These are phyloP conservation scores for Drosophila repletoides DNA, from an alignment of 1,140 invertebrate species.

Conservation along the genomic window DNA sequence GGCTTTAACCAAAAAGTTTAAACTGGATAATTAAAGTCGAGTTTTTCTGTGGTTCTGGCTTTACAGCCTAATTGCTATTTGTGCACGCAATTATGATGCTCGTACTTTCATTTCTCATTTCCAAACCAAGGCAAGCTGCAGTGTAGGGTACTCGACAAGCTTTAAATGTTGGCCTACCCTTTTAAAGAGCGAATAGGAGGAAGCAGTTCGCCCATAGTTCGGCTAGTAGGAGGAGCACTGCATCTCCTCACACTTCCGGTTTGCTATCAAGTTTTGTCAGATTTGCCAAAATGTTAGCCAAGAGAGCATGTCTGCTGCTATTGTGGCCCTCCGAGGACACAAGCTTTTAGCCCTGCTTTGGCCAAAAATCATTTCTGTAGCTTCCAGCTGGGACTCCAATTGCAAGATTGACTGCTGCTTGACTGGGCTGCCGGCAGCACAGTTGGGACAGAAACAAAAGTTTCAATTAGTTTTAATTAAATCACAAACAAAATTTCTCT, in stretches of 20 bases:
- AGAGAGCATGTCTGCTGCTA: conserved; percentile 50
- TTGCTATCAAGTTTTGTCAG: conserved; percentile 37
- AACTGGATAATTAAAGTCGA: neutral
- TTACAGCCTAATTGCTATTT: conserved; percentile 57
- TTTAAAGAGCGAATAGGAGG: conserved; percentile 24
- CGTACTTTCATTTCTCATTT: conserved; percentile 66
- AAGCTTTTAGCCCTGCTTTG: neutral
- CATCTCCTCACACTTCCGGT: conserved; percentile 7
- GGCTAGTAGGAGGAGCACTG: neutral
- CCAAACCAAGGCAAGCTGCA: conserved; percentile 9
- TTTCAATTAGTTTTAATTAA: conserved; percentile 80
- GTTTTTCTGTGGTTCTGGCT: conserved; percentile 3
- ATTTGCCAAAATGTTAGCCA: conserved; percentile 61
- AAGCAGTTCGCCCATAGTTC: neutral
- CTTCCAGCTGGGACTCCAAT: conserved; percentile 54
- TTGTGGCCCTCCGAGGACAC: conserved; percentile 17
- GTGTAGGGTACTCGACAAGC: no score
- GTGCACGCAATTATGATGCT: conserved; percentile 33
- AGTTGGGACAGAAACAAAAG: conserved; percentile 40
- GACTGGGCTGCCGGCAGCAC: neutral
- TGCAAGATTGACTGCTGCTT: conserved; percentile 63
- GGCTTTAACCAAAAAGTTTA: no score
- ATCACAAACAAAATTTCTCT: conserved; percentile 64
- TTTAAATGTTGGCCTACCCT: conserved; percentile 55
- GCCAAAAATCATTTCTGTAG: conserved; percentile 46